Evolutionary conservation across 2,113 vertebrate genomes (phyloP).

Genomic region (Oreochromis aureus): DNA sequence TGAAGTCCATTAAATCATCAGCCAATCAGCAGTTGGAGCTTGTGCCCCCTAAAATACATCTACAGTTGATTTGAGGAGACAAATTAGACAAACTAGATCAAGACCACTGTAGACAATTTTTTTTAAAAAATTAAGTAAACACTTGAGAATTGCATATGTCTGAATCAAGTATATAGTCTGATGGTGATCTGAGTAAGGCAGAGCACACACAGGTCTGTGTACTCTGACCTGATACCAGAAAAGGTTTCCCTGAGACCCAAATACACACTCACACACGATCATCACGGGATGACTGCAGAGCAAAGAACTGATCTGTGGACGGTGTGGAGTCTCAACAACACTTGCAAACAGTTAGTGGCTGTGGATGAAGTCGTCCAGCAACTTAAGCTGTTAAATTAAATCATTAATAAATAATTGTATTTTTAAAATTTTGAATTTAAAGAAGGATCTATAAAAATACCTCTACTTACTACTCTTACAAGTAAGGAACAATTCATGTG

Average conservation of each 20-base stretch:
- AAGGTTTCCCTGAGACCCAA: constrained; percentile 44
- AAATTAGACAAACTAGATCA: neutral
- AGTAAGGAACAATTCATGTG: neutral
- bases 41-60: neutral
- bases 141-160: constrained; percentile 21
- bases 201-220: neutral
- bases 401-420: neutral
- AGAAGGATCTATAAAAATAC: neutral
- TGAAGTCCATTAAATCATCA: neutral
- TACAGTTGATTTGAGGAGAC: neutral
- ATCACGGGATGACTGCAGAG: neutral
- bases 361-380: neutral
- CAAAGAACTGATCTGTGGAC: neutral
- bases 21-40: neutral
- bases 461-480: neutral
- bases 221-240: neutral
- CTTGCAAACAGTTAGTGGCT: neutral
- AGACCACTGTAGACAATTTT: neutral
- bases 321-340: neutral
- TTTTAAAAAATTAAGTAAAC: neutral
- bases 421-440: neutral
- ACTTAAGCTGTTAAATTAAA: neutral
- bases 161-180: neutral
- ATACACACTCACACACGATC: neutral
- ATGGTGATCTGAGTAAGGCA: neutral